Evolutionary conservation across 1,140 invertebrate genomes (phyloP).

Genomic region (Drosophila sproati): DNA sequence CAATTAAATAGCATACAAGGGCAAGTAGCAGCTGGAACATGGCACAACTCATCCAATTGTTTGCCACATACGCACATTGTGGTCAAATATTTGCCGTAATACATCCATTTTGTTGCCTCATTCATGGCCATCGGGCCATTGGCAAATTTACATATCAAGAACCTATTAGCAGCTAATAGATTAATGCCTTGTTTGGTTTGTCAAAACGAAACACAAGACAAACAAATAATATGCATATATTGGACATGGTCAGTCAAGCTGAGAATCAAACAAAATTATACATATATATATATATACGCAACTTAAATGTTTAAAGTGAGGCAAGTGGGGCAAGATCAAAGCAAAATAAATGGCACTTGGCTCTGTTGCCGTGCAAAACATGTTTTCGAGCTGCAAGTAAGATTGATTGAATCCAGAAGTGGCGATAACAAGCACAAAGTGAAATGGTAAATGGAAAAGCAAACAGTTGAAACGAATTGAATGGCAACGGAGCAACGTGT

Average conservation of each 20-base stretch:
- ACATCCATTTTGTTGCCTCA: slow-evolving; percentile 47
- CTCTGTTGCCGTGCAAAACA: slow-evolving; percentile 49
- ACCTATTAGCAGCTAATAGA: slow-evolving; percentile 80
- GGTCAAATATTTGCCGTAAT: slow-evolving; percentile 63
- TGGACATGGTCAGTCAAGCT: slow-evolving; percentile 19
- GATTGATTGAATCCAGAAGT: slow-evolving; percentile 82
- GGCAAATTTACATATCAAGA: slow-evolving; percentile 73
- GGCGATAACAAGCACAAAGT: slow-evolving; percentile 77
- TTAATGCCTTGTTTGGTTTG: slow-evolving; percentile 67
- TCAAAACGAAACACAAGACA: slow-evolving; percentile 10
- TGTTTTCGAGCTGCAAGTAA: slow-evolving; percentile 60
- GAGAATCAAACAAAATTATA: slow-evolving; percentile 61
- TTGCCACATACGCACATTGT: slow-evolving; percentile 47
- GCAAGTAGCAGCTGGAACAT: slow-evolving; percentile 26
- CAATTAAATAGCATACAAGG: too few species aligned
- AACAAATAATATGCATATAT: neutral
- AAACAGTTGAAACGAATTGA: slow-evolving; percentile 52
- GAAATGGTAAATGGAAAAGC: slow-evolving; percentile 68
- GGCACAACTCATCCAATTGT: slow-evolving; percentile 8
- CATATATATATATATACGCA: slow-evolving; percentile 32
- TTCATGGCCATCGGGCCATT: slow-evolving; percentile 47
- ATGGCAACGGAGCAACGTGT: slow-evolving; percentile 8
- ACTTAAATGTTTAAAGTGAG: neutral
- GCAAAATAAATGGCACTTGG: slow-evolving; percentile 54
- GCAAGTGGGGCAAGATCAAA: neutral